Evolutionary conservation across 2,888 invertebrate species (phyloP), one percentile per base, ranked within the genome.

Genomic region (Cheilosia variabilis): DNA sequence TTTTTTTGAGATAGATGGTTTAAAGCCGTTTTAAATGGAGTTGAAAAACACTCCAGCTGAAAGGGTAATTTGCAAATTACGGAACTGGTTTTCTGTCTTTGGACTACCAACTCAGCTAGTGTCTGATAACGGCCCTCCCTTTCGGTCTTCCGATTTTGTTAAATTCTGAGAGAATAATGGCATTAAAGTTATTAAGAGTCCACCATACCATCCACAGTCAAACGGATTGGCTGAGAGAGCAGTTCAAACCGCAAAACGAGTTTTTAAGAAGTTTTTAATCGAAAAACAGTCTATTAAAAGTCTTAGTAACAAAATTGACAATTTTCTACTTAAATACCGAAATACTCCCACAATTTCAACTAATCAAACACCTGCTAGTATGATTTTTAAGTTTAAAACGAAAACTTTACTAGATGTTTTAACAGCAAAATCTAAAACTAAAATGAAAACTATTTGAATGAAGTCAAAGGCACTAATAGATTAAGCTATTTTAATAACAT

Each of bases 191-290:
- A 22, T 73, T 27, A 72, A 63, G 19, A 63, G 73, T 55, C 34
- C 69, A 5, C 68, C 62, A 43, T 53, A 68, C 45, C 79, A 76
- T 58, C 81, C 77, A 31, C 71, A 57, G 45, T 75, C 57, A 9
- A 86, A 86, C 24, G 78, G 76, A 2, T 0, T 50, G n/a, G 66
- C 72, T 6, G 72, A 83, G 45, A 71, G 47, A 47, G 60, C 24
- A 17, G 77, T 69, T 22, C 55, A 78, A 69, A 34, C 65, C 1
- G 52, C 60, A 45, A 58, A 73, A 24, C 9, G 37, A 7, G 17
- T 13, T 53, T 43, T 43, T 4, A 66, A 53, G 2, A 53, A 53
- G n/a, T 53, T 53, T 24, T 27, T 53, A 19, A 53, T 17, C 1
- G 41, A 52, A 57, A 75, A 34, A 65, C 34, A 57, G 15, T 57